Percentiles rank a stretch among this genome's conserved stretches.
These are phyloP conservation scores for Oscheius sp. DNA, from an alignment of 2,888 invertebrate species.

Conservation along the genomic window DNA sequence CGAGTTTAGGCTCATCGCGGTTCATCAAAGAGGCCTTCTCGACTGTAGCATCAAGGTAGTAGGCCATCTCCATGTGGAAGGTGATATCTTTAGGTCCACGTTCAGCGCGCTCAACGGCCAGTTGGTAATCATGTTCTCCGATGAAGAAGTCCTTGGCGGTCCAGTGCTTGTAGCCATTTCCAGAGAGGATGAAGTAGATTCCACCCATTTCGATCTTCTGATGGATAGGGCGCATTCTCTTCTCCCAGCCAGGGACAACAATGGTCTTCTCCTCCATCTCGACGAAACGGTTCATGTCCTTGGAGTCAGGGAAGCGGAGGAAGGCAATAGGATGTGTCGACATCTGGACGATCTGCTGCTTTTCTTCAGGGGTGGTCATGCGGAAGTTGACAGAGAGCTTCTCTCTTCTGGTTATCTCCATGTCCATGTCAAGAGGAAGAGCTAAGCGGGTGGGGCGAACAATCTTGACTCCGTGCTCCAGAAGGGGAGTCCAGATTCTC, in stretches of 20 bases:
- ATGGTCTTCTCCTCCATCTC: conserved; percentile 64
- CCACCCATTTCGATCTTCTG: conserved; percentile 44
- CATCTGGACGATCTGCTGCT: conserved; percentile 43
- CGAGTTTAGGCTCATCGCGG: conserved; percentile 43
- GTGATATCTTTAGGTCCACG: conserved; percentile 31
- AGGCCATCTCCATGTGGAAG: background rate
- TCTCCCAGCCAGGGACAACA: conserved; percentile 46
- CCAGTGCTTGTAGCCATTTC: conserved; percentile 49
- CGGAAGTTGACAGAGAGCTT: conserved; percentile 37
- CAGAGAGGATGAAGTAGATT: conserved; percentile 47
- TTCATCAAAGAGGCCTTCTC: conserved; percentile 36
- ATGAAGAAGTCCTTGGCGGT: conserved; percentile 40
- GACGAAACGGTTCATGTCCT: conserved; percentile 41
- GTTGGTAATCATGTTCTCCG: conserved; percentile 59
- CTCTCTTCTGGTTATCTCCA: conserved; percentile 37
- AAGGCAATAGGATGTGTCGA: conserved; percentile 60
- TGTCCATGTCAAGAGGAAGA: conserved; percentile 58
- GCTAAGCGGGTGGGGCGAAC: conserved; percentile 49
- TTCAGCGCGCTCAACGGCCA: conserved; percentile 45
- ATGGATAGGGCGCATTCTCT: conserved; percentile 40
- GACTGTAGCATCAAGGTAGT: conserved; percentile 15
- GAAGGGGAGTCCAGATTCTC: conserved; percentile 55
- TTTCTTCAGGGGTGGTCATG: conserved; percentile 40
- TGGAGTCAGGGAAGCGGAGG: conserved; percentile 50
- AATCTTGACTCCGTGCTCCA: conserved; percentile 61